Percentiles rank a stretch among this genome's conserved stretches.
Conservation (phyloP, 2,888 invertebrate genomes). For the Conomelus anceps region DNA sequence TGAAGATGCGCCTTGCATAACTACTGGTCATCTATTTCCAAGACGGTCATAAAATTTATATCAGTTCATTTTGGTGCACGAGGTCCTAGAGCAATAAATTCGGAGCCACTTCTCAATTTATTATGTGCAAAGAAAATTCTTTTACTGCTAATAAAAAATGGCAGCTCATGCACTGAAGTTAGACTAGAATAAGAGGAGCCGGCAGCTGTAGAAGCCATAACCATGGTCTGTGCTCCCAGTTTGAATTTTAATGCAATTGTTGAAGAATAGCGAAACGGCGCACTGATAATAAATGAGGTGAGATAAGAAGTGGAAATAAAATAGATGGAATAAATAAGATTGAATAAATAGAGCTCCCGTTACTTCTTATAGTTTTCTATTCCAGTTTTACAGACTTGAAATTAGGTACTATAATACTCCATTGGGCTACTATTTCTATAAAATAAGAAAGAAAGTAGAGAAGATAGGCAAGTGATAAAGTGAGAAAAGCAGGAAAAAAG, state of each 20-base stretch:
- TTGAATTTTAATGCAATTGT: too few species aligned
- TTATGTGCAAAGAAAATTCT: neutral
- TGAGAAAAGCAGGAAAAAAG: neutral
- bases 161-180: neutral
- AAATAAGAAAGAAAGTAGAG: neutral
- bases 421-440: too few species aligned
- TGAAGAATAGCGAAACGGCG: neutral
- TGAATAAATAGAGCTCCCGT: neutral
- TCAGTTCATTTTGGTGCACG: neutral
- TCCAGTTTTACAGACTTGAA: too few species aligned
- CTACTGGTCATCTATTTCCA: neutral
- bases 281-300: neutral
- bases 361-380: neutral
- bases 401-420: too few species aligned
- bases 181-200: neutral
- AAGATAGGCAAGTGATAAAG: neutral
- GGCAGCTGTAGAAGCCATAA: too few species aligned
- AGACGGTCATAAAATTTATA: neutral
- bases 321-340: neutral
- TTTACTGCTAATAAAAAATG: neutral
- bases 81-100: neutral
- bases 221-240: too few species aligned
- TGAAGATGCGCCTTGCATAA: too few species aligned
- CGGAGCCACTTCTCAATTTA: neutral
- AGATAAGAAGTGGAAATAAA: neutral